Conservation (phyloP, 2,797 vertebrate genomes). For the Paedocypris micromegethes region DNA sequence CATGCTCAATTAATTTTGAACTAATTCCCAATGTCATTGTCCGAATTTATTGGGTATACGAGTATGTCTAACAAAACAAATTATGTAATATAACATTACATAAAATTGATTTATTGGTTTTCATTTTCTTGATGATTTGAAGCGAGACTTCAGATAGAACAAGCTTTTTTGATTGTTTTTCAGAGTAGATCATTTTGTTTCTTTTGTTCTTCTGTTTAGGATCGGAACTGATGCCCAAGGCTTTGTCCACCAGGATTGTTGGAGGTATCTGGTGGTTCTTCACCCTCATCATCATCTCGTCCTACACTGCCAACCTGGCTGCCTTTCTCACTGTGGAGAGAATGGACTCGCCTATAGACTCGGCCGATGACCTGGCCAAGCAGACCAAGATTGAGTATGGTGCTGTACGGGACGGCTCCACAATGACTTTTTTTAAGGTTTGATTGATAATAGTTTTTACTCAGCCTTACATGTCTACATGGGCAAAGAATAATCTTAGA, state of each 20-base stretch:
- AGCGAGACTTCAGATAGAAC: no score
- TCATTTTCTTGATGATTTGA: no score
- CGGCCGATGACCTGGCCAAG: conserved; percentile 93
- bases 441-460: conserved; percentile 22
- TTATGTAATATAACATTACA: no score
- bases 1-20: no score
- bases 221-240: conserved; percentile 97
- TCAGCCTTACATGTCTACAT: background rate
- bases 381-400: conserved; percentile 98
- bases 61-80: no score
- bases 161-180: no score
- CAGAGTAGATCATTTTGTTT: background rate
- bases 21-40: no score
- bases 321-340: conserved; percentile 96
- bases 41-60: no score
- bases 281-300: conserved; percentile 97
- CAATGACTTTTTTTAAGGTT: conserved; percentile 99
- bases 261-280: conserved; percentile 99
- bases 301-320: conserved; percentile 95
- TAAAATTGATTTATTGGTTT: no score
- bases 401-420: conserved; percentile 91
- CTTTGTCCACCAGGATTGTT: conserved; percentile 95
- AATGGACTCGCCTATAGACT: conserved; percentile 96
- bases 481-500: background rate
- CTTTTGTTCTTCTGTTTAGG: conserved; percentile 65